Evolutionary conservation across 1,140 invertebrate species (phyloP), one percentile per base, ranked within the genome.

Genomic region (Diprion similis): DNA sequence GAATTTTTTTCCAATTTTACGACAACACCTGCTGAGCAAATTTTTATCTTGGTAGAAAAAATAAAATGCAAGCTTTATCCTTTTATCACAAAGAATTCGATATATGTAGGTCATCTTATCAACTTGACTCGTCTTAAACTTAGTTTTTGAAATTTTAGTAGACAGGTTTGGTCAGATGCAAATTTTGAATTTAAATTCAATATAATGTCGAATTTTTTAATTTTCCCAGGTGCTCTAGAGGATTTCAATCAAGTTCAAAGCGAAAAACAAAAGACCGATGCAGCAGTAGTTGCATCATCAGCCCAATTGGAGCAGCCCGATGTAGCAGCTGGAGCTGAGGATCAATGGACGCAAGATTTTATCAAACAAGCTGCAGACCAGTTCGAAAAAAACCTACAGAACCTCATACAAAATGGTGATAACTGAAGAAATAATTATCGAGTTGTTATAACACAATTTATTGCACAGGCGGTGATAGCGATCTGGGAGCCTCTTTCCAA

Each of bases 211-310:
- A 64, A 46, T 6, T 37, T 46, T 70, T 15, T 7, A 11, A 37
- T 73, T 68, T 46, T 65, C 73, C 46, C 68, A 90, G 89, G 84
- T 85, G 89, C 89, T 73, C 80, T 90, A 64, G 80, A 89, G 80
- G 89, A 90, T 79, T 90, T 90, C 66, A 85, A 73, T 77, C 74
- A 45, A 73, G 17, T 68, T 64, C 78, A 51, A 79, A 81, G 47
- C 17, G 78, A 15, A 75, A 78, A 51, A 8, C 68, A 74, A 11
- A 82, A 84, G 74, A 78, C 78, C 6, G 73, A 76, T 71, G 66
- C 68, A 46, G n/a, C 70, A 2, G 64, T 72, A 17, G 46, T 70
- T 69, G 75, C 73, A 69, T 68, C 70, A 73, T 59, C 51, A 6
- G n/a, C 51, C 3, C 51, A 59, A 17, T 17, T 17, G 11, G 51